These are phyloP conservation scores for Dolomedes plantarius DNA, from an alignment of 2,888 invertebrate genomes.

Conservation along the genomic window DNA sequence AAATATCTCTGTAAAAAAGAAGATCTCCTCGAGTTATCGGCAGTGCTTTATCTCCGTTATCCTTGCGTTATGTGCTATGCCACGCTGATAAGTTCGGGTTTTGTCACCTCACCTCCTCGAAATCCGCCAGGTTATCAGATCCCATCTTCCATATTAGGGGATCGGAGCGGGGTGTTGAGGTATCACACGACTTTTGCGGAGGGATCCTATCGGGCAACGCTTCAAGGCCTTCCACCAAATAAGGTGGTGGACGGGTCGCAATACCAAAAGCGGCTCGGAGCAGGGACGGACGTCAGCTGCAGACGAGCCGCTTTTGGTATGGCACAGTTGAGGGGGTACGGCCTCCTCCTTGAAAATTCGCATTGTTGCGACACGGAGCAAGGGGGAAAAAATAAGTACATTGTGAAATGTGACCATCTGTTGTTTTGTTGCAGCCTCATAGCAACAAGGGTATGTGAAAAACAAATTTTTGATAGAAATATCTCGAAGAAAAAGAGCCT, in stretches of 20 bases:
- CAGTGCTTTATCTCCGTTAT: constrained; percentile 6
- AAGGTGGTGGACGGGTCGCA: constrained; percentile 36
- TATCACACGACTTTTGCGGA: constrained; percentile 22
- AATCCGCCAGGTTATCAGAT: constrained; percentile 20
- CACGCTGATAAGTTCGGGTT: constrained; percentile 13
- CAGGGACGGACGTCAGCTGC: neutral
- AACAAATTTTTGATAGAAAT: neutral
- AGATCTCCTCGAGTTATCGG: neutral
- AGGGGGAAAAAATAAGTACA: neutral
- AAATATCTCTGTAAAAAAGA: neutral
- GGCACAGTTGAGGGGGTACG: neutral
- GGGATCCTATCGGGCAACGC: constrained; percentile 41
- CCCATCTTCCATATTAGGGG: constrained; percentile 46
- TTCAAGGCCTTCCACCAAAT: constrained; percentile 50
- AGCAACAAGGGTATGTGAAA: constrained; percentile 26
- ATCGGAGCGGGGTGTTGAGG: neutral
- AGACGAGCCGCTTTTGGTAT: constrained; percentile 24
- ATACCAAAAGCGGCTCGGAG: constrained; percentile 60
- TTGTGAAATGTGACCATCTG: constrained; percentile 27
- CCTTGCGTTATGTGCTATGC: constrained; percentile 11
- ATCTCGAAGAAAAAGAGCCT: neutral
- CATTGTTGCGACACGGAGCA: constrained; percentile 2
- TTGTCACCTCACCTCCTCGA: constrained; percentile 23
- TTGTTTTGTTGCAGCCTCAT: constrained; percentile 20
- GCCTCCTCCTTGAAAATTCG: constrained; percentile 18